Evolutionary conservation across 2,113 vertebrate genomes (phyloP).

Genomic region (Puffinus mauretanicus): DNA sequence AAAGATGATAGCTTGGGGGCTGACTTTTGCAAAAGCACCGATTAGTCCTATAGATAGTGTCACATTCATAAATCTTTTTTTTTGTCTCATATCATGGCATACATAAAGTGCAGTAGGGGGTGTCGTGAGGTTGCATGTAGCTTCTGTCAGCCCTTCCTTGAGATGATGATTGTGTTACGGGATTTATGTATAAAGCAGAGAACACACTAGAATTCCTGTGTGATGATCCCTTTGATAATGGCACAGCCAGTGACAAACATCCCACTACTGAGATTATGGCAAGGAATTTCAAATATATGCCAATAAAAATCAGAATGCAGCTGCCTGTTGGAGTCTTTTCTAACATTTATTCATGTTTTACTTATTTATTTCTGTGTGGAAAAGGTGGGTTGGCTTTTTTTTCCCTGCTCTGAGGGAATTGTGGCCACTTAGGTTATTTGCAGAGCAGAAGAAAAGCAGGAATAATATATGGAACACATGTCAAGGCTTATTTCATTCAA

Average conservation of each 20-base stretch:
- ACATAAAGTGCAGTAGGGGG: background rate
- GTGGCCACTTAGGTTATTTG: background rate
- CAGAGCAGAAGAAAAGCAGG: background rate
- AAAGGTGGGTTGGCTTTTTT: background rate
- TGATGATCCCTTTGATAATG: background rate
- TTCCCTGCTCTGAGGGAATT: background rate
- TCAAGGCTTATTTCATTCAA: constrained; percentile 1
- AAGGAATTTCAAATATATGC: background rate
- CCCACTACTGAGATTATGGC: background rate
- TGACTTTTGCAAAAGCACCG: background rate
- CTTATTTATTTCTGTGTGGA: background rate
- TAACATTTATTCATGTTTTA: background rate
- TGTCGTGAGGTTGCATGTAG: rapidly evolving
- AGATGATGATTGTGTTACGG: background rate
- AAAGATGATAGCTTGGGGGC: background rate
- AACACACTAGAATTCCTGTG: background rate
- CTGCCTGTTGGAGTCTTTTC: background rate
- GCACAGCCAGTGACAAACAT: background rate
- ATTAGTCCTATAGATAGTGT: background rate
- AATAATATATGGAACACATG: constrained; percentile 2
- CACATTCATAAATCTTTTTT: background rate
- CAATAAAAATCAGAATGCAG: background rate
- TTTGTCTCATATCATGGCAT: background rate
- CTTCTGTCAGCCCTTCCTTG: background rate
- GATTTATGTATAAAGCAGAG: background rate